These are phyloP conservation scores for Stratiomys singularior DNA, from an alignment of 2,888 invertebrate species.

Conservation along the genomic window DNA sequence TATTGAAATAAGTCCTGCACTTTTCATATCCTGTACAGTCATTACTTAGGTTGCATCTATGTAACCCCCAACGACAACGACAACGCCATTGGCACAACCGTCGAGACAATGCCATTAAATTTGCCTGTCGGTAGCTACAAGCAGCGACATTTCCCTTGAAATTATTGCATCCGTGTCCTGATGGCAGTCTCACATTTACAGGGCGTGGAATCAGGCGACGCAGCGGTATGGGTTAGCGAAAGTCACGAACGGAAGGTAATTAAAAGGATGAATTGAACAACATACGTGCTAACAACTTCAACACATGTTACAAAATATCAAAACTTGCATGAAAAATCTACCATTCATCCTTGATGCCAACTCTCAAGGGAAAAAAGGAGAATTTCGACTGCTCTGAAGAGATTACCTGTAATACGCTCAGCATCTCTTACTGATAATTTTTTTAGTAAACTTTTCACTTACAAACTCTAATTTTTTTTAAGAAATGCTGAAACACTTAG, in stretches of 20 bases:
- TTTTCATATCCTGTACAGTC: slow-evolving; percentile 3
- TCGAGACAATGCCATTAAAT: slow-evolving; percentile 14
- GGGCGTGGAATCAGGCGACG: background rate
- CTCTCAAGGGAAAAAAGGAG: too few relatives aligned
- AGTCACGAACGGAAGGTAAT: slow-evolving; percentile 46
- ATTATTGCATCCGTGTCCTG: slow-evolving; percentile 40
- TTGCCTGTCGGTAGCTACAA: slow-evolving; percentile 20
- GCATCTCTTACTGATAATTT: too few relatives aligned
- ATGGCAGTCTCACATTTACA: background rate
- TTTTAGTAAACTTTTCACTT: background rate
- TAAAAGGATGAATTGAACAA: slow-evolving; percentile 45
- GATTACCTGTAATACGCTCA: too few relatives aligned
- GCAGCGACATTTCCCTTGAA: slow-evolving; percentile 22
- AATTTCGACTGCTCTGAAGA: too few relatives aligned
- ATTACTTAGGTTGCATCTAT: background rate
- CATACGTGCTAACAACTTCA: slow-evolving; percentile 49
- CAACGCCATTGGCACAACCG: too few relatives aligned
- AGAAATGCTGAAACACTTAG: slow-evolving; percentile 34
- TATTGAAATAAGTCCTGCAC: slow-evolving; percentile 25
- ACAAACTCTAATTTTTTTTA: background rate
- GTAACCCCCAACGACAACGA: too few relatives aligned
- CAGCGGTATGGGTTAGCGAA: background rate
- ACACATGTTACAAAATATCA: slow-evolving; percentile 50
- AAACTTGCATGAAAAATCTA: slow-evolving; percentile 30
- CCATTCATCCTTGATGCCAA: slow-evolving; percentile 26